Conservation (phyloP, 2,797 vertebrate species). For the Dipus sagitta region DNA sequence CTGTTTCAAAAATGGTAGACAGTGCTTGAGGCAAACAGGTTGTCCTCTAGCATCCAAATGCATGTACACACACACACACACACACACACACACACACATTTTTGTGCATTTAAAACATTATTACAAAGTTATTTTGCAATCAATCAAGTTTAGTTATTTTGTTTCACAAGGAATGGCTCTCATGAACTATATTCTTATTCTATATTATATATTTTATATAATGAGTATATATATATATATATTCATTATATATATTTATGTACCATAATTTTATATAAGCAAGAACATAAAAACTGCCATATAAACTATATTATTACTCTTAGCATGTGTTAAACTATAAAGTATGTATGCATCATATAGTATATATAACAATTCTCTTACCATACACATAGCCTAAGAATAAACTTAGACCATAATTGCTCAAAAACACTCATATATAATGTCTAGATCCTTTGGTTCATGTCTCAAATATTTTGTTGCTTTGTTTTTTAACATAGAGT, state of each 20-base stretch:
- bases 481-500: no score
- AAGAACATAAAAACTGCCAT: not conserved
- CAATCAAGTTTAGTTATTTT: not conserved
- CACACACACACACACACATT: no score
- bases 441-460: not conserved
- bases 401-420: not conserved
- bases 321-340: not conserved
- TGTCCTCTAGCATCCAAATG: no score
- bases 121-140: not conserved
- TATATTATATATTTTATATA: not conserved
- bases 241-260: no score
- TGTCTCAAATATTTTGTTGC: not conserved
- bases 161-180: not conserved
- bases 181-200: not conserved
- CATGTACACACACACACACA: no score
- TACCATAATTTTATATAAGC: not conserved
- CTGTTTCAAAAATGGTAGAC: no score
- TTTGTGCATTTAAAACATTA: no score
- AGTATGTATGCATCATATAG: no score
- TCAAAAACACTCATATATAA: not conserved
- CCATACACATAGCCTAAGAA: accelerated
- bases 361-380: accelerated
- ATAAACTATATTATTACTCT: not conserved
- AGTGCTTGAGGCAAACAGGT: no score
- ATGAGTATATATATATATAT: no score